Base-by-base conservation (phyloP, 1,140 invertebrate genomes). In the Colletes latitarsis region DNA sequence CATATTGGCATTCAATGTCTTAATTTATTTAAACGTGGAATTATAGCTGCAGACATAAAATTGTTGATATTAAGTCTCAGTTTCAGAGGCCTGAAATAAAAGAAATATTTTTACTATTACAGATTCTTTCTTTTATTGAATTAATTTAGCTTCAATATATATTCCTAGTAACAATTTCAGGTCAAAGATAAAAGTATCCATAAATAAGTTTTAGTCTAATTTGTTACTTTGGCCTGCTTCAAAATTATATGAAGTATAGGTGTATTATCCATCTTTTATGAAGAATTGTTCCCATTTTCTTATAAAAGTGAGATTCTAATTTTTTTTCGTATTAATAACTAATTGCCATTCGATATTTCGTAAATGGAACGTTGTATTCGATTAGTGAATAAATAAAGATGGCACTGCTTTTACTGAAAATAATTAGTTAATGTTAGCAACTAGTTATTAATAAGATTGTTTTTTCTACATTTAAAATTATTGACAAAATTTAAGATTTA, bases 31-130 rank as follows among this genome's bases (percentile, higher is more conserved):
- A 72, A 86, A 86, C 71, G 84, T 78, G 76, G 84, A 85, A 85
- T 82, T 83, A 73, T 77, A 82, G 77, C 77, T 87, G 85, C 84
- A 87, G 84, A 86, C 84, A 86, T 82, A 83, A 83, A 87, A 87
- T 87, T 86, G 77, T 74, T 85, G 82, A 77, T 86, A 89, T 91
- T 91, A 93, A 88, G 91, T 93, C 82, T 93, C 92, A 77, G 92
- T 87, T 87, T 93, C 92, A 66, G 92, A 93, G 74, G 91, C 92
- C 92, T 93, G 88, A 82, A 92, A 92, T 88, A 60, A 90, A 89
- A 85, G 76, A 89, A 85, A 86, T 85, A 85, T 85, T 76, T 86
- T 86, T 86, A 80, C 84, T 85, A 85, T 62, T 77, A 85, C 76
- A 82, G 67, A 69, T 57, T 79, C 58, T 79, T 77, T 75, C 39